Evolutionary conservation across 2,888 invertebrate species (phyloP).

Genomic region (Halocaridina rubra): DNA sequence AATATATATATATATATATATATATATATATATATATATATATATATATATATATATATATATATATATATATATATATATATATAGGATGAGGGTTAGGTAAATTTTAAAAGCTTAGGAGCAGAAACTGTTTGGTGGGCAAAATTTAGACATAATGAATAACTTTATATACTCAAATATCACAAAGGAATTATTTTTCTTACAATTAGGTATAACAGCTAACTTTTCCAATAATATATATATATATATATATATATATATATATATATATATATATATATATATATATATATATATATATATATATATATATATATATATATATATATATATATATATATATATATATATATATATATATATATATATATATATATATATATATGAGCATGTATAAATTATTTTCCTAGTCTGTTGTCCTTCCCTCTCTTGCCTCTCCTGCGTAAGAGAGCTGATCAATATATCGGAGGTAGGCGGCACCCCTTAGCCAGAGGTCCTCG

Average conservation of each 20-base stretch:
- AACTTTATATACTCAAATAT: no score
- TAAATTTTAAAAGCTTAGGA: no score
- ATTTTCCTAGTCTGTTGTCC: no score
- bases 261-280: not conserved
- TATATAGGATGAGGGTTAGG: not conserved
- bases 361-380: constrained; percentile 20
- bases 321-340: constrained; percentile 20
- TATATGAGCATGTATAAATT: not conserved
- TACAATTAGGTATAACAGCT: no score
- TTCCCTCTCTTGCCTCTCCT: not conserved
- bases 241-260: constrained; percentile 14
- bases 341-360: constrained; percentile 21
- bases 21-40: not conserved
- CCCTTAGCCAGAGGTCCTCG: not conserved
- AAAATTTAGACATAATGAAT: no score
- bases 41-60: constrained; percentile 4
- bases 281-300: not conserved
- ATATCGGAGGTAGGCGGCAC: not conserved
- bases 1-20: not conserved
- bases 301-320: not conserved
- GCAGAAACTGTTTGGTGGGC: no score
- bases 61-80: not conserved
- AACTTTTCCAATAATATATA: not conserved
- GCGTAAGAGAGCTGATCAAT: not conserved
- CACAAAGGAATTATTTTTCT: no score